Percentiles rank a stretch among this genome's conserved stretches.
These are phyloP conservation scores for Polyommatus icarus DNA, from an alignment of 2,888 invertebrate genomes.

Conservation along the genomic window DNA sequence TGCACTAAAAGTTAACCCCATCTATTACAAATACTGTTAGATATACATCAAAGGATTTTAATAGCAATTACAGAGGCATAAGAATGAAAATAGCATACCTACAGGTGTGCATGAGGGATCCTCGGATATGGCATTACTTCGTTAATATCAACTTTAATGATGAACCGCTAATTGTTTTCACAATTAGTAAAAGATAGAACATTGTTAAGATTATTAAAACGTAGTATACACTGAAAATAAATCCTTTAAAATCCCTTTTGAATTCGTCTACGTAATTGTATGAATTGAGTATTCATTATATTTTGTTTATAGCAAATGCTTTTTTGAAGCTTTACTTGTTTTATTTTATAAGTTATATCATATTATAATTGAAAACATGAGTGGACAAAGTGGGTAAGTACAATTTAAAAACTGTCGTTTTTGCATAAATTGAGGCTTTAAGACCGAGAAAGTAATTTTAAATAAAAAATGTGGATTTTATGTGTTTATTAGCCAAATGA, in stretches of 20 bases:
- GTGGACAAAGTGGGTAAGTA: not conserved
- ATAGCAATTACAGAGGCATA: not conserved
- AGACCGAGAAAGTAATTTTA: too few relatives aligned
- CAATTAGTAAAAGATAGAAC: constrained; percentile 62
- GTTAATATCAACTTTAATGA: constrained; percentile 66
- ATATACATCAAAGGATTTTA: not conserved
- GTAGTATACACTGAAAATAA: not conserved
- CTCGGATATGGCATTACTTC: constrained; percentile 59
- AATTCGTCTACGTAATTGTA: not conserved
- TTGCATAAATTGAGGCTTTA: too few relatives aligned
- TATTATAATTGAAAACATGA: too few relatives aligned
- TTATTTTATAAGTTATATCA: not conserved
- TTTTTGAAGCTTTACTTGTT: not conserved
- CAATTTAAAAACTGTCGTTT: too few relatives aligned
- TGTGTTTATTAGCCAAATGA: too few relatives aligned
- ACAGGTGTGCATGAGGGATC: constrained; percentile 39
- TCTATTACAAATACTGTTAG: not conserved
- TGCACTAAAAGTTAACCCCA: not conserved
- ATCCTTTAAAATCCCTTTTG: not conserved
- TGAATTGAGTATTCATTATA: not conserved
- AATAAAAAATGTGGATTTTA: too few relatives aligned
- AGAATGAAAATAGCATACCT: constrained; percentile 27
- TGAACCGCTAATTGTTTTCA: constrained; percentile 68
- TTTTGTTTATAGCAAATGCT: not conserved
- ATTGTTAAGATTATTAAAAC: constrained; percentile 10